Evolutionary conservation across 2,113 vertebrate species (phyloP), one percentile per base, ranked within the genome.

Genomic region (Leuciscus idus): DNA sequence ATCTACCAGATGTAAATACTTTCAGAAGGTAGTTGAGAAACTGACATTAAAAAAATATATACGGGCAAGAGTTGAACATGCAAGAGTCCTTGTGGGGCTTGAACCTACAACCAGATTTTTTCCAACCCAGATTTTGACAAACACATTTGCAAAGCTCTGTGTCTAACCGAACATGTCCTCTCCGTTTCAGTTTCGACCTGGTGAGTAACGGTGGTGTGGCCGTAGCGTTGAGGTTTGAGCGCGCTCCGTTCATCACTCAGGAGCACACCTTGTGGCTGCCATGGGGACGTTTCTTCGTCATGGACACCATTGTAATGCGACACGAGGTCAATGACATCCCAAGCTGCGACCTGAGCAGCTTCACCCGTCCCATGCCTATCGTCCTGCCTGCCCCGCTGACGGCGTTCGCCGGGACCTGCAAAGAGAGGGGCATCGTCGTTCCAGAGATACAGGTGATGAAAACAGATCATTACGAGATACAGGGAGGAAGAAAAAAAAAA

Each of bases 251-350:
- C 95, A 98, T 98, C 93, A 97, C 97, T 6, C 98, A 99, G 91
- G 98, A 99, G 84, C 98, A 98, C 92, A 99, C 98, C 0, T 95
- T 99, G 61, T 99, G 97, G 98, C 90, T 99, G 91, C 98, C 98
- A 0, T 99, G 98, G 98, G 97, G 97, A 84, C 98, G 98, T 72
- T 99, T 99, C 93, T 98, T 98, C 0, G 98, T 99, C 92, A 98
- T 99, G 98, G 98, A 99, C 87, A 98, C 97, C 91, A 96, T 99
- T 23, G 88, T 97, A 86, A 99, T 99, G 98, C 94, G 98, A n/a
- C 98, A 99, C 0, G 98, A 99, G 90, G 98, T 98, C 91, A 99
- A 99, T 0, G 98, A 99, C 90, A 99, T 99, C 84, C 97, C 98
- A 3, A 98, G 98, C 95, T 99, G 98, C 62, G 98, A 99, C 92